These are phyloP conservation scores for Nemopilema nomurai DNA, from an alignment of 30 jellyfish, hydroid and myxozoan species.

Conservation along the genomic window DNA sequence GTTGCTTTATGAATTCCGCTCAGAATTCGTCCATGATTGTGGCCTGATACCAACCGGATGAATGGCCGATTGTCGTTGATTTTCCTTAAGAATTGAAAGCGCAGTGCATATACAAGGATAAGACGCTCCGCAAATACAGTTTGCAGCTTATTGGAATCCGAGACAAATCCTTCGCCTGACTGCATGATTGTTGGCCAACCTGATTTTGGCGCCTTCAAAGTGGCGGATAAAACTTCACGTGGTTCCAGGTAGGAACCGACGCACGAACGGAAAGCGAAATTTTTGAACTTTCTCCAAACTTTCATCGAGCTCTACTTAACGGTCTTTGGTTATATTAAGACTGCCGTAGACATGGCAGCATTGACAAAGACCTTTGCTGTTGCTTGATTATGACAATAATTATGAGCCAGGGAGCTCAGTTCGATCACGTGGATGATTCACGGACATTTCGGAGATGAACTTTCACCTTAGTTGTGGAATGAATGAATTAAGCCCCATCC, in stretches of 20 bases:
- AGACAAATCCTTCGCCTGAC: background rate
- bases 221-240: slow-evolving; percentile 30
- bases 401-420: too few species aligned
- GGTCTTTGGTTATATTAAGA: background rate
- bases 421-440: too few species aligned
- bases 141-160: background rate
- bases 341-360: too few species aligned
- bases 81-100: background rate
- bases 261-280: slow-evolving; percentile 51
- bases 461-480: too few species aligned
- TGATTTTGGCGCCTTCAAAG: slow-evolving; percentile 39
- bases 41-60: background rate
- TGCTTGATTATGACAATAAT: too few species aligned
- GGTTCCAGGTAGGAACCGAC: slow-evolving; percentile 41
- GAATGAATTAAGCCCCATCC: too few species aligned
- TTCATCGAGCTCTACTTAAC: slow-evolving; percentile 3
- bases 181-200: background rate
- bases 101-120: background rate
- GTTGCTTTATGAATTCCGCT: background rate
- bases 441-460: too few species aligned
- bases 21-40: background rate
- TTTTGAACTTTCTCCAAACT: slow-evolving; percentile 20
- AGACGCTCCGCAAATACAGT: background rate
- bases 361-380: too few species aligned
- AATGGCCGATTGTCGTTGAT: background rate